Base-by-base conservation (phyloP, 2,888 invertebrate species). In the Plusia festucae region DNA sequence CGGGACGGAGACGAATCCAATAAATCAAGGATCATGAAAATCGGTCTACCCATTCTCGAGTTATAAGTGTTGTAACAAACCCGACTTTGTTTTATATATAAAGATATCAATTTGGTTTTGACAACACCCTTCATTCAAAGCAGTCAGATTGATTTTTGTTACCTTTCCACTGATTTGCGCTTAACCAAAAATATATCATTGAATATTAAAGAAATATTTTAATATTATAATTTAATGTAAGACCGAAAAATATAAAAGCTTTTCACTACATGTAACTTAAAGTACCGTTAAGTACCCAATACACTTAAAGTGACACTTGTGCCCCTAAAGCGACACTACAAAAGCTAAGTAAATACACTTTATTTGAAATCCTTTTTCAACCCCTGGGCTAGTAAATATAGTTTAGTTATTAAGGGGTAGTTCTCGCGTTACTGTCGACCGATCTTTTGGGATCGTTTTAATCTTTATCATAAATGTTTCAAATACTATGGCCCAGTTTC, bases 261-360 rank as follows among this genome's bases (percentile, higher is more conserved):
- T 24, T 68, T 58, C 22, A 46, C 13, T 59, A 11, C 22, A 8
- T 30, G 9, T 30, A 62, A 54, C 18, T 64, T 58, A 27, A 53
- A 69, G 53, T 54, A n/a, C 7, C 22, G 16, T 22, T 27, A 61
- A 58, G 56, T 60, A 49, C 58, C 53, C 64, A 16, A 34, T 32
- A 51, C 59, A 61, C 58, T 73, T 70, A 55, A 61, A 58, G 18
- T 22, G 55, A 49, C 54, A 55, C 53, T 65, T 60, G 53, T 62
- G 66, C 56, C 53, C 62, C 68, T 64, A 55, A 73, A 65, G 70
- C 9, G 63, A 53, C 57, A 74, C 79, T 74, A 73, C 73, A 63
- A 73, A 72, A 68, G 69, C 76, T 76, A 70, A 79, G 55, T 54
- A 76, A 79, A 79, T 74, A 71, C 66, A 62, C 70, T 76, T 69